phyloP scores from a whole-genome alignment of 2,888 invertebrate species.

The Plemyria rubiginata region DNA sequence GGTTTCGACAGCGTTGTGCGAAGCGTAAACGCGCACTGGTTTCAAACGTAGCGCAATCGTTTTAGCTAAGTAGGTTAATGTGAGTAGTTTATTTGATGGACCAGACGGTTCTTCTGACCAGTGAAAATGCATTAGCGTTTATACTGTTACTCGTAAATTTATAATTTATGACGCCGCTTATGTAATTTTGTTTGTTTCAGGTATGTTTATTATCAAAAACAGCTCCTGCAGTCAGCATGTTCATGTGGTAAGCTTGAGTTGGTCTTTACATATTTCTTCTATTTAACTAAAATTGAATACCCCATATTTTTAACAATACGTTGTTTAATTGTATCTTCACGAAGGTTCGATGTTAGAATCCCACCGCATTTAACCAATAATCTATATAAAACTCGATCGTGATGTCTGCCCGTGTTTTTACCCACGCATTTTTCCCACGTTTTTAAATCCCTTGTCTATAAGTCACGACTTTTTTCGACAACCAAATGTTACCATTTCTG shows the following conservation, averaged over 20 bases:
- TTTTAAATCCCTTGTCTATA: constrained; percentile 45
- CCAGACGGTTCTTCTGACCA: constrained; percentile 37
- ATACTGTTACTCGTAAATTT: constrained; percentile 29
- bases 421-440: constrained; percentile 71
- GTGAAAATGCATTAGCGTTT: constrained; percentile 33
- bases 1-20: constrained; percentile 72
- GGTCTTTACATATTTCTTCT: background rate
- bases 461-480: constrained; percentile 58
- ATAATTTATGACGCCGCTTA: constrained; percentile 32
- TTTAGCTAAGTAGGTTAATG: constrained; percentile 79
- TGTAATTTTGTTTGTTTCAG: constrained; percentile 59
- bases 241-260: constrained; percentile 13
- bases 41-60: constrained; percentile 70
- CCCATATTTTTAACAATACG: background rate
- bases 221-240: constrained; percentile 2
- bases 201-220: constrained; percentile 49
- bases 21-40: constrained; percentile 66
- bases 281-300: constrained; percentile 8
- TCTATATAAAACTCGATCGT: constrained; percentile 65
- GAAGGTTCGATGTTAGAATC: constrained; percentile 35
- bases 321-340: constrained; percentile 5
- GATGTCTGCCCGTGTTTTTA: constrained; percentile 51
- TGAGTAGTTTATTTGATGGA: constrained; percentile 60
- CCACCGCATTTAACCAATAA: constrained; percentile 48
- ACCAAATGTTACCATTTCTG: constrained; percentile 46